Evolutionary conservation across 2,113 vertebrate species (phyloP), one percentile per base, ranked within the genome.

Genomic region (Corythaeola cristata): DNA sequence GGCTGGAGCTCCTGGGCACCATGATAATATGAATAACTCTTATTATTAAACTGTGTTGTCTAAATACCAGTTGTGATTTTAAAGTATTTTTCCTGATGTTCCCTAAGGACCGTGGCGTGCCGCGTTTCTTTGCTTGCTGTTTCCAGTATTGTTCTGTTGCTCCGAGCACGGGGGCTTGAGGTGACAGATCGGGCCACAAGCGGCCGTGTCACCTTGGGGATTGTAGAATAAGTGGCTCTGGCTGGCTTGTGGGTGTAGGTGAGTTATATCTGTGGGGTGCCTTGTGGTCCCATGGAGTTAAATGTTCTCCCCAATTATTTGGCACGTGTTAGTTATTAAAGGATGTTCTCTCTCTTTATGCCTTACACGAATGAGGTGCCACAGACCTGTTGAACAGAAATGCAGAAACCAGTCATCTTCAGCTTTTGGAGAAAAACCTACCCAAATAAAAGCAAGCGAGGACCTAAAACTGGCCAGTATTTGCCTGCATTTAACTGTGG

Each of bases 161-260:
- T 84, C 22, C 0, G 6, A 28, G 76, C 0, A 1, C 0, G 11
- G 84, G 52, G 85, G 60, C 67, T 85, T 60, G 30, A 82, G 89
- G 33, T 85, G 11, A 19, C 0, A 5, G 74, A 55, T 75, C 52
- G 85, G 69, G 35, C 69, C 1, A 0, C 19, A 13, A 45, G 62
- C 53, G 67, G 88, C 85, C 4, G 0, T 30, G 1, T 78, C 4
- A 14, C 73, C 37, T 33, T 19, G 44, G 84, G 53, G 53, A 22
- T 13, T 17, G 23, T 28, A 56, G 39, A 68, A 2, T 73, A 53
- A 85, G 33, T 73, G 1, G 0, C 35, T 78, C 60, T 71, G 77
- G 11, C 24, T 74, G 77, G 9, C 47, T 60, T 20, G 53, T 93
- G 77, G 74, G 77, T 62, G 80, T 64, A 16, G 67, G n/a, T 68